These are phyloP conservation scores for Heteromurus nitidus DNA, from an alignment of 2,888 invertebrate genomes.

Conservation along the genomic window DNA sequence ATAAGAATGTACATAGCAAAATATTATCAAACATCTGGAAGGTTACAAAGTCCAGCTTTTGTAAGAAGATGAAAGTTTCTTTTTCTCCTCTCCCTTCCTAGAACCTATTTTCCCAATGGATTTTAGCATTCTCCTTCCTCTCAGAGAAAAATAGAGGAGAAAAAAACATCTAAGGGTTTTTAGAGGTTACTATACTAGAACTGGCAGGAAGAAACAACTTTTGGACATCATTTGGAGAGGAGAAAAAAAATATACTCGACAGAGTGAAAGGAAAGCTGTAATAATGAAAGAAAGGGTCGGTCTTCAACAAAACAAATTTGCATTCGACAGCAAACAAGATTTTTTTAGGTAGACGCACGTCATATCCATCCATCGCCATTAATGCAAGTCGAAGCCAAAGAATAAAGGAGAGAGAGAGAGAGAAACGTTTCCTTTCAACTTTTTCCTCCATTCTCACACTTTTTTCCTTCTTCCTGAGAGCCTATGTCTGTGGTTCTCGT, in stretches of 20 bases:
- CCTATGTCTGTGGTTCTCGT: too few species aligned
- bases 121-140: too few species aligned
- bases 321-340: constrained; percentile 1
- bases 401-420: background rate
- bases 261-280: background rate
- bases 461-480: background rate
- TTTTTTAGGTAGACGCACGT: too few species aligned
- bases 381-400: too few species aligned
- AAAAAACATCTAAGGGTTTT: background rate
- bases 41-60: too few species aligned
- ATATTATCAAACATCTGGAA: too few species aligned
- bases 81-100: too few species aligned
- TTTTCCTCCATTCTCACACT: constrained; percentile 4
- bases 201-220: background rate
- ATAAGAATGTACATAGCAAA: too few species aligned
- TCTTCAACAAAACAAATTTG: background rate
- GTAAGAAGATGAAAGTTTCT: too few species aligned
- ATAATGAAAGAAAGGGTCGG: background rate
- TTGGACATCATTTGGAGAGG: background rate
- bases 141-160: background rate
- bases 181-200: background rate
- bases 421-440: background rate
- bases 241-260: background rate
- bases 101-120: too few species aligned
- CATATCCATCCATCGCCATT: too few species aligned